Evolutionary conservation across 2,888 invertebrate species (phyloP).

Genomic region (Catocala nupta): DNA sequence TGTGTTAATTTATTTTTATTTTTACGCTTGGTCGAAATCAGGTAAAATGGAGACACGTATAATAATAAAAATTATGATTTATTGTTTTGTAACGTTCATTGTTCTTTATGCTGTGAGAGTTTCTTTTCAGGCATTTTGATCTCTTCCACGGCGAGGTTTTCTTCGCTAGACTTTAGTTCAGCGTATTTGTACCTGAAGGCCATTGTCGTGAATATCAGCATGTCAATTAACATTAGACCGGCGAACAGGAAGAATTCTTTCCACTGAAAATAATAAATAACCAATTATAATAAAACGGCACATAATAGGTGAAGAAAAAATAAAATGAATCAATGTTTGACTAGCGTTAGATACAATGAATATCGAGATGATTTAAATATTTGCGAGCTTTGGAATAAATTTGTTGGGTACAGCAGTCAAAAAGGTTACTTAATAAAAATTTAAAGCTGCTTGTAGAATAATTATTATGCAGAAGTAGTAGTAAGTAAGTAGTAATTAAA

Average conservation of each 20-base stretch:
- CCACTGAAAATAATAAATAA: conserved; percentile 87
- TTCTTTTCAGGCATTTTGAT: conserved; percentile 70
- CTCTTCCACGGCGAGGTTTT: conserved; percentile 69
- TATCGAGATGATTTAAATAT: too few relatives aligned
- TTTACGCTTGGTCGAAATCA: too few relatives aligned
- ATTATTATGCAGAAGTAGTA: too few relatives aligned
- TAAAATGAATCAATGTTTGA: too few relatives aligned
- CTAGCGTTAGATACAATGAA: too few relatives aligned
- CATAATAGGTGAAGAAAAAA: too few relatives aligned
- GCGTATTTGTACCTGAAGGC: conserved; percentile 93
- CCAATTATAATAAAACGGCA: not conserved
- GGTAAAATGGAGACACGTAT: conserved; percentile 20
- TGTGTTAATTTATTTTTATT: too few relatives aligned
- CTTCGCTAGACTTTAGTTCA: conserved; percentile 70
- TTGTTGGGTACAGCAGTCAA: too few relatives aligned
- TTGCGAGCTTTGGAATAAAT: too few relatives aligned
- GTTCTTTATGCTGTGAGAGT: conserved; percentile 29
- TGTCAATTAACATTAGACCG: conserved; percentile 93
- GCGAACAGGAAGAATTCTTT: conserved; percentile 96
- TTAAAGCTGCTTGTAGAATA: too few relatives aligned
- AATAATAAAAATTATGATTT: conserved; percentile 42
- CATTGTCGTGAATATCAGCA: conserved; percentile 93
- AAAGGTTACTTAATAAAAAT: too few relatives aligned
- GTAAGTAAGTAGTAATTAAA: too few relatives aligned
- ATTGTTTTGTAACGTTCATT: conserved; percentile 39